Evolutionary conservation across 1,140 invertebrate species (phyloP), one percentile per base, ranked within the genome.

Genomic region (Drosophila kanapiae): DNA sequence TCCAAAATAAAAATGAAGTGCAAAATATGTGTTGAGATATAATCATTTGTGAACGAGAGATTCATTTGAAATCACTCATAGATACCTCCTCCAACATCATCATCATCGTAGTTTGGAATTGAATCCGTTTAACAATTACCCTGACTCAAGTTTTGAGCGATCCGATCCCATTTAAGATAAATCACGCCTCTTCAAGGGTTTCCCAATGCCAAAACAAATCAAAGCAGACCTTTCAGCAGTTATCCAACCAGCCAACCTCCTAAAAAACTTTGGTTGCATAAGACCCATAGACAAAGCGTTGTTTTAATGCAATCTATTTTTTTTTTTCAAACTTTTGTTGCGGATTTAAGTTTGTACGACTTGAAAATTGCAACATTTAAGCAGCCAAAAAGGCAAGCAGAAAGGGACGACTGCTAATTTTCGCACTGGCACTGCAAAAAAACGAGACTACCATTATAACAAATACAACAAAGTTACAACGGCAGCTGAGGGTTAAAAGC

Each of bases 301-400:
- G 43, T 61, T 86, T 87, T 83, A 49, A 79, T 74, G 82, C 83
- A 69, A 80, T 59, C 40, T 27, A 38, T 38, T 67, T 77, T 13
- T 27, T 48, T 9, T 61, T 69, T 64, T 13, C 48, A 33, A 45
- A 14, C 16, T 63, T 33, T 74, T 35, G 47, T 75, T 62, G 42
- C 18, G 69, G 64, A 84, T 84, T 71, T 65, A 68, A 69, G 78
- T 87, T 83, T 72, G 61, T 78, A 69, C 83, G 87, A 91, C 83
- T 91, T 35, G 75, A 65, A 87, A 87, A 87, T 87, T 87, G 83
- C 87, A 87, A 87, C 69, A 85, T 75, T 91, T 83, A 91, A 67
- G 64, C 54, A 13, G 18, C 11, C 23, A 27, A 18, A n/a, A 53
- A n/a, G 35, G n/a, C 4, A 35, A 57, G 37, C 38, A 58, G 45